phyloP scores from a whole-genome alignment of 2,113 vertebrate genomes.

The Salvelinus fontinalis region DNA sequence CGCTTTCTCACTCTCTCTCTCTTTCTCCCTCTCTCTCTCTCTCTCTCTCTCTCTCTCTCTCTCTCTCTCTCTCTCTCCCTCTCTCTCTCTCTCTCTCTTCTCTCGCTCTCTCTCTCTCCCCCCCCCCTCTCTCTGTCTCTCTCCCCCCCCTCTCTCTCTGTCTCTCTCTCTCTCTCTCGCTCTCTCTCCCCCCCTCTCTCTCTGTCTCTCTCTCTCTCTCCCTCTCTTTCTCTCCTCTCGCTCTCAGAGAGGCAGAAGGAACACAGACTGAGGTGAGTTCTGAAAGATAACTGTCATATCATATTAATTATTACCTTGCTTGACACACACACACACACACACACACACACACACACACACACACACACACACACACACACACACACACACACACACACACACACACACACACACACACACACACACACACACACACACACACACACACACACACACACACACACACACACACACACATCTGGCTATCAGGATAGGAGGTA shows the following conservation, averaged over 20 bases:
- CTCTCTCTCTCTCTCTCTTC: not conserved
- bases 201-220: not conserved
- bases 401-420: not conserved
- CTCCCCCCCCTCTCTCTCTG: too few species aligned
- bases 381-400: too few species aligned
- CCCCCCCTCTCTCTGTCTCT: not conserved
- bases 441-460: too few species aligned
- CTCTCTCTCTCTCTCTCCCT: too few species aligned
- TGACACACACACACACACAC: not conserved
- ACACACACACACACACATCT: too few species aligned
- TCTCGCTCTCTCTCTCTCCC: not conserved
- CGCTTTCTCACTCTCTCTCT: too few species aligned
- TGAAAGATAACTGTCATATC: not conserved
- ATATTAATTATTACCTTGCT: not conserved
- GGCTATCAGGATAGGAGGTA: too few species aligned
- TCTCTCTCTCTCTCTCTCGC: not conserved
- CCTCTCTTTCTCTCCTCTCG: not conserved
- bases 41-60: fast-evolving
- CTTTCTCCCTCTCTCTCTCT: too few species aligned
- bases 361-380: too few species aligned
- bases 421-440: not conserved
- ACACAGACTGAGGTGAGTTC: conserved; percentile 63
- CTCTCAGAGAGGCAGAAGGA: conserved; percentile 60
- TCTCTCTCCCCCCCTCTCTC: too few species aligned
- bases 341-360: not conserved